Evolutionary conservation across 2,797 vertebrate genomes (phyloP).

Genomic region (Garrulus glandarius): DNA sequence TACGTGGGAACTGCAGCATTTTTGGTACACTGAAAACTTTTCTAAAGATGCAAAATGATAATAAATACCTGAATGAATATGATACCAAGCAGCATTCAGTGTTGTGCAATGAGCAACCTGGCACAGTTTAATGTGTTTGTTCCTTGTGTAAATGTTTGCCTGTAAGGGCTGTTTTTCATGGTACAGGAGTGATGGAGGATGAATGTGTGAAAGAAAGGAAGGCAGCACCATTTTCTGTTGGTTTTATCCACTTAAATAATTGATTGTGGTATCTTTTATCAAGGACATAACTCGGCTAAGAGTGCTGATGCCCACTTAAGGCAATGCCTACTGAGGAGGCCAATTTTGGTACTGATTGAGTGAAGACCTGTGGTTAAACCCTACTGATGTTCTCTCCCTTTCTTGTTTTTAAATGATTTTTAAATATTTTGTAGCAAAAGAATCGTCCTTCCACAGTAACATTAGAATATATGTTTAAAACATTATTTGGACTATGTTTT

Average conservation of each 20-base stretch:
- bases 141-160: neutral
- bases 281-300: neutral
- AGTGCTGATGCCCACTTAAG: neutral
- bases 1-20: neutral
- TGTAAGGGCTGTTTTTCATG: neutral
- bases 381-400: neutral
- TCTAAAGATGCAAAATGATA: neutral
- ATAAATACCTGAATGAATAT: neutral
- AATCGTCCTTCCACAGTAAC: neutral
- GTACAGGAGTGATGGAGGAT: neutral
- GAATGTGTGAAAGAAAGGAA: neutral
- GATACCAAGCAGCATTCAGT: neutral
- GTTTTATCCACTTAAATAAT: neutral
- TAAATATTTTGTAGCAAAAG: neutral
- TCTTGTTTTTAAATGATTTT: neutral
- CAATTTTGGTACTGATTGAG: neutral
- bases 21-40: neutral
- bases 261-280: fast-evolving
- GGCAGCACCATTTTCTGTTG: neutral
- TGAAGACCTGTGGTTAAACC: neutral
- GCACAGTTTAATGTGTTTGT: fast-evolving
- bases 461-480: neutral
- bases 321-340: neutral
- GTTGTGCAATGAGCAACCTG: neutral
- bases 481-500: neutral